Base-by-base conservation (phyloP, 2,113 vertebrate species). In the Gavialis gangeticus region DNA sequence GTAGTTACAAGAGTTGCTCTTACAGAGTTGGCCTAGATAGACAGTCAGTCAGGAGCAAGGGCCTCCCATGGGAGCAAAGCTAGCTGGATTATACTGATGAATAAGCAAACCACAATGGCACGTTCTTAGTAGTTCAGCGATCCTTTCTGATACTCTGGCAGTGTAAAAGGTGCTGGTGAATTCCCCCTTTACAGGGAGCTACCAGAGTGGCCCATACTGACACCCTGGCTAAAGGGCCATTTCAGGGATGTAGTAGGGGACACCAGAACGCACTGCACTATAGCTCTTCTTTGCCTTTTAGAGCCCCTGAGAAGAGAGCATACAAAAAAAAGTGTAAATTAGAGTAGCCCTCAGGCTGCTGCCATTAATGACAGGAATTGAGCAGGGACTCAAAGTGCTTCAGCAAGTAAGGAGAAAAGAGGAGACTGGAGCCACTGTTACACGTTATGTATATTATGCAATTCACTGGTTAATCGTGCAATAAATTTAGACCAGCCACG, bases 81-180 rank as follows among this genome's bases (percentile, higher is more conserved):
- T 94, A 96, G 94, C 95, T 96, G 95, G 96, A 97, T 79, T 34
- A 82, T 89, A 79, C 87, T 88, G 94, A 91, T 88, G 91, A 94
- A 88, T 95, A 93, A 91, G 77, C 87, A 95, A 91, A 95, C 76
- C 3, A 0, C 81, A 30, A 95, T 95, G 90, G 79, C 73, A 88
- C 37, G 79, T 75, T 30, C 96, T 96, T n/a, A 67, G 30, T 71
- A 37, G 67, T 5, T 6, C 30, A 34, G 30, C 22, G 22, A 30
- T 21, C 30, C 37, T 30, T 71, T 37, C 30, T 21, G 67, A 18
- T 22, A 30, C 10, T 71, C 67, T 37, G 67, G 67, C 11, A 71
- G 19, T 30, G 6, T 71, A 37, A 21, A 19, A 71, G 19, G 30
- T 37, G 30, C n/a, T 69, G 66, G 18, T 34, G 30, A 69, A 22